phyloP scores from a whole-genome alignment of 2,888 invertebrate genomes.

The Diarsia dahlii region DNA sequence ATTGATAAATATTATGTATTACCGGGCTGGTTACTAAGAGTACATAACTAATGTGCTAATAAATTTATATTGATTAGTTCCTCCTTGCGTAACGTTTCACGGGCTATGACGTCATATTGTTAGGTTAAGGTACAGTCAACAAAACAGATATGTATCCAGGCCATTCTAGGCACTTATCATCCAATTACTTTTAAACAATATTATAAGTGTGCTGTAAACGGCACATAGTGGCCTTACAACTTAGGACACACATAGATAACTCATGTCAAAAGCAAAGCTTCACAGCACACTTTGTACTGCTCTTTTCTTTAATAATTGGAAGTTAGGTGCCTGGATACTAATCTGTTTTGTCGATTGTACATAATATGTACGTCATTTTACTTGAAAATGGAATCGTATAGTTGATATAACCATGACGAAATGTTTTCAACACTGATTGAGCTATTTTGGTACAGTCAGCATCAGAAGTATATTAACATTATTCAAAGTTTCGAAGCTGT shows the following conservation, averaged over 20 bases:
- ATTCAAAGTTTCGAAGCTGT: no score
- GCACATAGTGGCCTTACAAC: no score
- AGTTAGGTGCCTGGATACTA: no score
- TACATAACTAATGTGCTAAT: slow-evolving; percentile 42
- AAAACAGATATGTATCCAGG: no score
- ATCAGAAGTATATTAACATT: no score
- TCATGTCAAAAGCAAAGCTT: no score
- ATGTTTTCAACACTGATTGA: slow-evolving; percentile 2
- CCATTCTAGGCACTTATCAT: no score
- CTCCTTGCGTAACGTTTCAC: slow-evolving; percentile 36
- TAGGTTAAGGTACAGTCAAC: not conserved
- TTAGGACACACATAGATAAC: no score
- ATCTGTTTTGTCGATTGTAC: not conserved
- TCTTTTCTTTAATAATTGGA: no score
- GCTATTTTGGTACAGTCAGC: slow-evolving; percentile 18
- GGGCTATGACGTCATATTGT: slow-evolving; percentile 15
- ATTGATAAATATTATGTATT: not conserved
- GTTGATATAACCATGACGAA: slow-evolving; percentile 11
- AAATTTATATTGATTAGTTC: slow-evolving; percentile 31
- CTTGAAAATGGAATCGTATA: slow-evolving; percentile 21
- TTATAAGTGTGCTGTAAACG: no score
- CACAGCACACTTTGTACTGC: no score
- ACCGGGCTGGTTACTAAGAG: slow-evolving; percentile 10
- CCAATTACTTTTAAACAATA: no score
- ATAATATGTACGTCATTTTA: slow-evolving; percentile 19